phyloP scores from a whole-genome alignment of 2,113 vertebrate species.

The Orthonyx spaldingii region DNA sequence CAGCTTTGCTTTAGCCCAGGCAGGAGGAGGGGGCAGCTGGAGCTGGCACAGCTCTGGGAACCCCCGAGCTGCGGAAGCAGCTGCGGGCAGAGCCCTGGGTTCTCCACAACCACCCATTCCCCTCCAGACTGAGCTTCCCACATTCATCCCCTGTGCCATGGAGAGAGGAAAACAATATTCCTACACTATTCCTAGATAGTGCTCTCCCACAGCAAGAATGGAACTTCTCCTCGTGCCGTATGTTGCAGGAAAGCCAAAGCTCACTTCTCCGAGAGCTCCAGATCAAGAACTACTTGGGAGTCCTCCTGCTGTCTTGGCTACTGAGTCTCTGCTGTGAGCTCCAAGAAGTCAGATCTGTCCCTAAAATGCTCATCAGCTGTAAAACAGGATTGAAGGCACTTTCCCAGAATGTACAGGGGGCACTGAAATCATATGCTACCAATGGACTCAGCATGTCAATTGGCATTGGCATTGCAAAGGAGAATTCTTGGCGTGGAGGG shows the following conservation, averaged over 20 bases:
- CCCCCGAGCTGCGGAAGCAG: background rate
- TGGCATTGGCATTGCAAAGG: background rate
- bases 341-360: background rate
- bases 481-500: background rate
- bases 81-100: background rate
- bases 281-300: background rate
- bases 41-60: background rate
- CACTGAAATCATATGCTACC: background rate
- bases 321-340: background rate
- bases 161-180: background rate
- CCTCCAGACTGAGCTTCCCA: background rate
- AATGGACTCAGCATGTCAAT: background rate
- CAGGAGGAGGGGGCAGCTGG: background rate
- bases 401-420: background rate
- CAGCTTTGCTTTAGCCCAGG: background rate
- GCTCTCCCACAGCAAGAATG: background rate
- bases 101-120: background rate
- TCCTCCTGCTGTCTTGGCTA: background rate
- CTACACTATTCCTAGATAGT: background rate
- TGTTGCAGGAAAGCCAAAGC: background rate
- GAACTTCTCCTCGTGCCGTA: background rate
- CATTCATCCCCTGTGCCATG: background rate
- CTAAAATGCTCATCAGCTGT: background rate
- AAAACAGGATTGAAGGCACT: background rate
- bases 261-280: background rate